Base-by-base conservation (phyloP, 2,113 vertebrate species). In the Scatophagus argus region DNA sequence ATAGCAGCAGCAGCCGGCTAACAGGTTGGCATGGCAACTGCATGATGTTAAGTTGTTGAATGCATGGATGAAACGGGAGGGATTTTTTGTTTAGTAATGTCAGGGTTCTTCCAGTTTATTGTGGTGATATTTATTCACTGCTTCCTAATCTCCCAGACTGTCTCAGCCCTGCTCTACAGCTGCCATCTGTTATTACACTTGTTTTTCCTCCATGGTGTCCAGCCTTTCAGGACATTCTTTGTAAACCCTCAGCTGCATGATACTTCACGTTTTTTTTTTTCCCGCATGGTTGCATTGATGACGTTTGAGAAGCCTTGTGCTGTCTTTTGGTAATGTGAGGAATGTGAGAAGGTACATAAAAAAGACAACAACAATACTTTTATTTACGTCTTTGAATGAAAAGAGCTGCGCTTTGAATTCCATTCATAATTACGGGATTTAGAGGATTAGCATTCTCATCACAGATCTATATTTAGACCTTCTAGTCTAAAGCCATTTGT, bases 1-100 rank as follows among this genome's bases (percentile, higher is more conserved):
- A 47, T 55, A 55, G 83, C 77, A 74, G 75, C 78, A 82, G 76
- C 78, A 85, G 86, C 68, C 78, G 85, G 82, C 74, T 84, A 76
- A 90, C 82, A 58, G 83, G 91, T 93, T 93, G 91, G 83, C 90
- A 92, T 93, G 90, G 92, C 82, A 93, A 92, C 91, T 81, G 89
- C 84, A 84, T 88, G 77, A 77, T 77, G 79, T 85, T 46, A 83
- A 82, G 59, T 58, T 82, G 59, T 71, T 86, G 79, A 77, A 72
- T 74, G 66, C 74, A 89, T 81, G 81, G 79, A 88, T 87, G 64
- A 72, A 70, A 77, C 54, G 54, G 71, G 63, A 73, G 39, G 61
- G 70, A 81, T 87, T 52, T 44, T 74, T 25, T n/a, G n/a, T 43
- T 82, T 46, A 36, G 55, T 64, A 68, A 47, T 76, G 54, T 83